Base-by-base conservation (phyloP, 2,888 invertebrate species). In the Dicyrtoma fusca region DNA sequence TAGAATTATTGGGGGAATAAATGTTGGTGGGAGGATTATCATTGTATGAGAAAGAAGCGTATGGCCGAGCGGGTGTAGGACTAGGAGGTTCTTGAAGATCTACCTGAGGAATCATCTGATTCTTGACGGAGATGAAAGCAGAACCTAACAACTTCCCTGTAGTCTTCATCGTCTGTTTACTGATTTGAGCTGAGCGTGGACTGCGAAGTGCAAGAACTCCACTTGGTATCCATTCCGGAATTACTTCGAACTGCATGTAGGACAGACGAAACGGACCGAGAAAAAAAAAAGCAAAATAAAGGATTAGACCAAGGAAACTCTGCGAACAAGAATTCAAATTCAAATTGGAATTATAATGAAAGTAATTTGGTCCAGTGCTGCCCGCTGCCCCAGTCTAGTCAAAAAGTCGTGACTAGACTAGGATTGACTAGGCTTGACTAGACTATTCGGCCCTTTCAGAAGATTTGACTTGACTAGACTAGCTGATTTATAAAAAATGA, bases 191-290 rank as follows among this genome's bases (percentile, higher is more conserved):
- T 1, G 55, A 44, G 10, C 75, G 76, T 14, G 81, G 79, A 62
- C 76, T 75, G 13, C 79, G 75, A 26, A 81, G 77, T 14, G 81
- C 79, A 2, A 81, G 74, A 42, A 81, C 78, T 51, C 81, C 81
- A 61, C 74, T 77, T 14, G 81, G 81, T 69, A 80, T 75, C 79
- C 79, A 81, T 13, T 81, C 81, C 45, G 78, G 79, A 42, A 77
- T 75, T n/a, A 72, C 74, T 71, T 79, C 81, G 63, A 80, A 79
- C 81, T 80, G 66, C 25, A 13, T 4, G 49, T 4, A 49, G 49
- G 49, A 44, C n/a, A 11, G 17, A 49, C 14, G 49, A 13, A 49
- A n/a, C 45, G 14, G 8, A 44, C 13, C 13, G 45, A 44, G 45
- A 44, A 44, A 44, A 44, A 11, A 44, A 13, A 17, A 53, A n/a